Evolutionary conservation across 1,140 invertebrate species (phyloP).

Genomic region (Monomorium pharaonis): DNA sequence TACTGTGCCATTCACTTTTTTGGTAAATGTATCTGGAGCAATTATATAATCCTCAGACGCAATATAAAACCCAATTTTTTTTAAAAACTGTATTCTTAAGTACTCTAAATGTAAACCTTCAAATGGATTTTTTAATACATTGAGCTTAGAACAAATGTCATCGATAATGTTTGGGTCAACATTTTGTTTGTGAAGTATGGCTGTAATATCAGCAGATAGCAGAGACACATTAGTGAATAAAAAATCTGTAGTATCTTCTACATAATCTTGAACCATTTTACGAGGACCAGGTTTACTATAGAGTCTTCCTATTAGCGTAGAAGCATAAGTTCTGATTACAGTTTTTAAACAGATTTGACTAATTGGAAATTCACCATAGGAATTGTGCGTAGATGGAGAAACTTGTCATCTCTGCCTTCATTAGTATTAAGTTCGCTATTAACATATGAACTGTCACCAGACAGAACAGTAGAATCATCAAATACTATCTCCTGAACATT

Average conservation of each 20-base stretch:
- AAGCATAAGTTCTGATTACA: background rate
- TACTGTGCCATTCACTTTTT: slow-evolving; percentile 8
- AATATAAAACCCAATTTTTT: slow-evolving; percentile 13
- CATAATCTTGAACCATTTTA: background rate
- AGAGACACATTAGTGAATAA: background rate
- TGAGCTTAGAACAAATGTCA: slow-evolving; percentile 1
- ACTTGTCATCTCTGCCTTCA: background rate
- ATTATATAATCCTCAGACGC: background rate
- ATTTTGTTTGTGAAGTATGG: background rate
- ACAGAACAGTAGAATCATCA: background rate
- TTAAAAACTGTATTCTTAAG: background rate
- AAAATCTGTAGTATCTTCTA: background rate
- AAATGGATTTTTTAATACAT: slow-evolving; percentile 14
- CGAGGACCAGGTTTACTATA: background rate
- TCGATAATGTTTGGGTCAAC: background rate
- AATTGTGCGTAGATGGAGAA: background rate
- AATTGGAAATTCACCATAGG: background rate
- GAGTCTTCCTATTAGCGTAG: background rate
- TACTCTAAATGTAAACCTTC: background rate
- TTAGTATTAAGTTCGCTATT: no score
- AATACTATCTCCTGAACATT: background rate
- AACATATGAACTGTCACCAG: background rate
- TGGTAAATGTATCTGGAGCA: background rate
- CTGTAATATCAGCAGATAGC: background rate
- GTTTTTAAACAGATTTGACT: background rate